Percentiles rank a stretch among this genome's conserved stretches.
These are phyloP conservation scores for Philaenus spumarius DNA, from an alignment of 1,140 invertebrate species.

Conservation along the genomic window DNA sequence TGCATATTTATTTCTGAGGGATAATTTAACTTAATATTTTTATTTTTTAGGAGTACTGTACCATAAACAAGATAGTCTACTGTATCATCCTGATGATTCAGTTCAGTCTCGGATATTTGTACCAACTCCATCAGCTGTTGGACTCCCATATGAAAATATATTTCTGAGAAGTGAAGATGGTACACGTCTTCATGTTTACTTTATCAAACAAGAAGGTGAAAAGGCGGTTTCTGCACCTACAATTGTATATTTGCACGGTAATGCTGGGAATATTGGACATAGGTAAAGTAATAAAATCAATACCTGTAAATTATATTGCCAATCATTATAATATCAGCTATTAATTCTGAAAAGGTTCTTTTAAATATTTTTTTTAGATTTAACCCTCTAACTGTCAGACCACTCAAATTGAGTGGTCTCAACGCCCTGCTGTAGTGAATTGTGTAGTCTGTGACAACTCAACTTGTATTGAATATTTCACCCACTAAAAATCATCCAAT, in stretches of 20 bases:
- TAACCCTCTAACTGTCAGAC: too few species aligned
- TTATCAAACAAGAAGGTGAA: slow-evolving; percentile 70
- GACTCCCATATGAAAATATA: slow-evolving; percentile 78
- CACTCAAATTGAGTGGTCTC: too few species aligned
- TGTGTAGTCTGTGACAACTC: too few species aligned
- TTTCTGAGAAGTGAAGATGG: slow-evolving; percentile 71
- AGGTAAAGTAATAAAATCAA: too few species aligned
- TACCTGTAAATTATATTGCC: too few species aligned
- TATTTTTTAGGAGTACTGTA: slow-evolving; percentile 65
- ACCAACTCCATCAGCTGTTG: slow-evolving; percentile 71
- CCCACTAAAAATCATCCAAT: too few species aligned
- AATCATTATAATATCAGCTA: too few species aligned
- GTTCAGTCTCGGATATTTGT: slow-evolving; percentile 80
- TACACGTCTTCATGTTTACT: slow-evolving; percentile 75
- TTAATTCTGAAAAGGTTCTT: too few species aligned
- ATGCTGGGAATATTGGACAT: slow-evolving; percentile 95
- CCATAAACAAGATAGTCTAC: slow-evolving; percentile 72
- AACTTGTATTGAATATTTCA: too few species aligned
- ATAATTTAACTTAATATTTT: not conserved
- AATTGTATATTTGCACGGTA: slow-evolving; percentile 88
- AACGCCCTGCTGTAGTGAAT: too few species aligned
- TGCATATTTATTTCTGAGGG: not conserved
- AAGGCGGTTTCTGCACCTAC: slow-evolving; percentile 58
- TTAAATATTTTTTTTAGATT: too few species aligned
- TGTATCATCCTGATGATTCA: slow-evolving; percentile 86